Base-by-base conservation (phyloP, 2,113 vertebrate species). In the Cisticola juncidis region DNA sequence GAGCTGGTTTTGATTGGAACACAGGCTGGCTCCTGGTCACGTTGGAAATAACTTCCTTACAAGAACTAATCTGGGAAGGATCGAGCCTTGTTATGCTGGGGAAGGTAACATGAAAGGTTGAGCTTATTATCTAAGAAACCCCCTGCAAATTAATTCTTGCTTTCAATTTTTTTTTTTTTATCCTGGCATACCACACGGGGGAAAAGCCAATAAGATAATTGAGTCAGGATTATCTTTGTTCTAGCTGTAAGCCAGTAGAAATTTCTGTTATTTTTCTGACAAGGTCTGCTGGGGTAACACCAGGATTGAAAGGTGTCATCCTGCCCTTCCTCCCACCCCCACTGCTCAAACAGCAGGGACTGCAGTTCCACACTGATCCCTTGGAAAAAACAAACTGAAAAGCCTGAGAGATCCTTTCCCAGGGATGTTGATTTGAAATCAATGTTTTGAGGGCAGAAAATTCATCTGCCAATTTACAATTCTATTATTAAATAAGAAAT, bases 221-320 rank as follows among this genome's bases (percentile, higher is more conserved):
- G 71, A 81, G 70, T 81, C 77, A 88, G 64, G 64, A 80, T 90
- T 81, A 86, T 76, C 78, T 95, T 95, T 95, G 81, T 90, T 87
- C 78, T 54, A 45, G 23, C 66, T 85, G 11, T 71, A 95, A 82
- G 71, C 74, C 71, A 73, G n/a, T 33, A 94, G 82, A 66, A 76
- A 47, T 65, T 57, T 72, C 29, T 72, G 31, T 76, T 85, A 21
- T 45, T 97, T 81, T 61, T 50, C 58, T 33, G 44, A 44, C 60
- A 66, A 78, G 1, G 3, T 57, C 64, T 91, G 12, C 77, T 74
- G 9, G 73, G 23, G 57, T 47, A 40, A 33, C 1, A 2, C 62
- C 51, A 74, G 68, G 78, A 74, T 74, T 71, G 92, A 87, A 87
- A 88, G 61, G 54, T 7, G 40, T 54, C 76, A 12, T 68, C 60